Base-by-base conservation (phyloP, 2,888 invertebrate genomes). In the Callyntrura guangdongensis region DNA sequence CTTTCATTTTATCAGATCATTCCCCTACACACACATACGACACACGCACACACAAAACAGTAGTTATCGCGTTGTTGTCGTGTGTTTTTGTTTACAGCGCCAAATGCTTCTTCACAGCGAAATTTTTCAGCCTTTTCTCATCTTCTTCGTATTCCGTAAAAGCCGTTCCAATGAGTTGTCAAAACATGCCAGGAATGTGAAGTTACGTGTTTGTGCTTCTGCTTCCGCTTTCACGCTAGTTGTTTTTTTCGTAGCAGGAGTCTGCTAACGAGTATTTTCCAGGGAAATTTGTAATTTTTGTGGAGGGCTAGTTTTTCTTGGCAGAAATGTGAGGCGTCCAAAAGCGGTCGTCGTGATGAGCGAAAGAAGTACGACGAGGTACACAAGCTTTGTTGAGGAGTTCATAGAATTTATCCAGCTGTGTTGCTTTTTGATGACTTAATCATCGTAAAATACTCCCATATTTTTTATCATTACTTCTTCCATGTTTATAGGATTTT, bases 341-440 rank as follows among this genome's bases (percentile, higher is more conserved):
- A 6, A 36, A 36, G 36, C 6, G 6, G 36, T 36, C 36, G 36
- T 2, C 3, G 36, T 36, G 53, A 11, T 14, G 53, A 53, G 53
- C 11, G 53, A 53, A 14, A 11, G 53, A 14, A 53, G 53, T 2
- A 53, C 1, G 53, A 53, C 11, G 53, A 36, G 61, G 22, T 61
- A 22, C 14, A 56, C 1, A 9, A 61, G 59, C 17, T 59, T 17
- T 59, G 59, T 36, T 36, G 36, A 36, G 36, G 36, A 36, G 36
- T 64, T 12, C 25, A 27, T 22, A 27, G 64, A 64, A 45, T 72
- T 36, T 74, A 72, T 88, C 82, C 88, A 82, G 88, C 64, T 72
- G 72, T 22, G 86, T 14, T 85, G 59, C n/a, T 64, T 56, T 89
- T 89, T 87, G 89, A 89, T 89, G 74, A 82, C 89, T 89, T 83